Evolutionary conservation across 2,888 invertebrate species (phyloP).

Genomic region (Piscicola geometra): DNA sequence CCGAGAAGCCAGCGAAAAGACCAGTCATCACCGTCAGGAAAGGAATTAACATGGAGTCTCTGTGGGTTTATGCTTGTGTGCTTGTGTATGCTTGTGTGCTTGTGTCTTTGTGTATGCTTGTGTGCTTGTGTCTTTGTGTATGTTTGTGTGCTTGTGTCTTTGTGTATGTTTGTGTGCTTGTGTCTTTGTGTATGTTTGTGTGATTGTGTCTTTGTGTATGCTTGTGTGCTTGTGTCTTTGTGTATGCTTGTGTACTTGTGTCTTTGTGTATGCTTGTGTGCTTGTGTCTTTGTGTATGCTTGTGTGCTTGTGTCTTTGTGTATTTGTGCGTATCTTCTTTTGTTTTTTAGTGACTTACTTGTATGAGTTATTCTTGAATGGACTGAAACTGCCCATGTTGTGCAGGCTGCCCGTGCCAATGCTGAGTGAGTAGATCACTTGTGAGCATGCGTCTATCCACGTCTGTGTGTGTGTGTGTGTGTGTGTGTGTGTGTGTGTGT

Average conservation of each 20-base stretch:
- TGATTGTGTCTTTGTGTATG: slow-evolving; percentile 5
- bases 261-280: slow-evolving; percentile 8
- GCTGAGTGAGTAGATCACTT: slow-evolving; percentile 45
- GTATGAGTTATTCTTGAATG: slow-evolving; percentile 46
- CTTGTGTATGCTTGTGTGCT: slow-evolving; percentile 6
- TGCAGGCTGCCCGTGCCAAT: slow-evolving; percentile 46
- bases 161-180: slow-evolving; percentile 12
- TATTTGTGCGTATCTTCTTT: neutral
- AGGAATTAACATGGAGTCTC: slow-evolving; percentile 40
- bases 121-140: slow-evolving; percentile 8
- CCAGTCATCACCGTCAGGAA: slow-evolving; percentile 42
- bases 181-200: slow-evolving; percentile 9
- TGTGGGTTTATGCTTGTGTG: slow-evolving; percentile 15
- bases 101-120: slow-evolving; percentile 8
- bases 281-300: slow-evolving; percentile 2
- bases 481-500: no score
- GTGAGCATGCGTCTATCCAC: slow-evolving; percentile 44
- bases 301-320: slow-evolving; percentile 9
- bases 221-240: slow-evolving; percentile 4
- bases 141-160: slow-evolving; percentile 5
- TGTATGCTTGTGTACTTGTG: slow-evolving; percentile 11
- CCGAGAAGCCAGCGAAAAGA: slow-evolving; percentile 41
- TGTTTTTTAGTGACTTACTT: slow-evolving; percentile 11
- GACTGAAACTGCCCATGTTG: slow-evolving; percentile 47
- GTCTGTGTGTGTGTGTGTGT: slow-evolving; percentile 50